Base-by-base conservation (phyloP, 2,797 vertebrate species). In the Rhodeus uyekii region DNA sequence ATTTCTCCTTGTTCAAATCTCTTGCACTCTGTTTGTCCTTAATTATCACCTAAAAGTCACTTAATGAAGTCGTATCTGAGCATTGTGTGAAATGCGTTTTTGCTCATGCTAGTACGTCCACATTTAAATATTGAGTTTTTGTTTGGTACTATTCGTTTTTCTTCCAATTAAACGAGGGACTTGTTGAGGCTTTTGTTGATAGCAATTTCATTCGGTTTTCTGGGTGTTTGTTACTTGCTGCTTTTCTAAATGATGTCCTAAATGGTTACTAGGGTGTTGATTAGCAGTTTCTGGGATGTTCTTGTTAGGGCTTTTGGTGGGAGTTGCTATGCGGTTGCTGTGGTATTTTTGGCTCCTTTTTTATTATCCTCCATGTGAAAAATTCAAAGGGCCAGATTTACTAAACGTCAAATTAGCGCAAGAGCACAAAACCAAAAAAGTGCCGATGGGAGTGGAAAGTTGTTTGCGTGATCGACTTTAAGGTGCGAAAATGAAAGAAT, bases 11-110 rank as follows among this genome's bases (percentile, higher is more conserved):
- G 42, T 80, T 53, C 80, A 3, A 76, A 82, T 46, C 19, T 77
- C 82, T 50, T 86, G 42, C 14, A 19, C 16, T 78, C n/a, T 1
- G n/a, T 58, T 79, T 53, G 27, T 42, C 77, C 65, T 68, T 58
- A 18, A 22, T 58, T 69, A 58, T 29, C 64, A 29, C 8, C 65
- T 55, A 32, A 69, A 42, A 68, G 38, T 58, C 34, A 38, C 50
- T 9, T 42, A 58, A 79, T 69, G 36, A 58, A 69, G 64, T 63
- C 7, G 2, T 76, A 46, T 8, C 6, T 16, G 39, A 46, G 48
- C 7, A 32, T 42, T 38, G 24, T 58, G 48, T 36, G 27, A 79
- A 55, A 53, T 29, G n/a, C 3, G 13, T 78, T 67, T 67, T 42
- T n/a, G n/a, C 12, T 42, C 7, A n/a, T 48, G 38, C 5, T 78